Percentiles rank a stretch among this genome's conserved stretches.
Conservation (phyloP, 2,888 invertebrate species). For the Tryphoninae sp. region DNA sequence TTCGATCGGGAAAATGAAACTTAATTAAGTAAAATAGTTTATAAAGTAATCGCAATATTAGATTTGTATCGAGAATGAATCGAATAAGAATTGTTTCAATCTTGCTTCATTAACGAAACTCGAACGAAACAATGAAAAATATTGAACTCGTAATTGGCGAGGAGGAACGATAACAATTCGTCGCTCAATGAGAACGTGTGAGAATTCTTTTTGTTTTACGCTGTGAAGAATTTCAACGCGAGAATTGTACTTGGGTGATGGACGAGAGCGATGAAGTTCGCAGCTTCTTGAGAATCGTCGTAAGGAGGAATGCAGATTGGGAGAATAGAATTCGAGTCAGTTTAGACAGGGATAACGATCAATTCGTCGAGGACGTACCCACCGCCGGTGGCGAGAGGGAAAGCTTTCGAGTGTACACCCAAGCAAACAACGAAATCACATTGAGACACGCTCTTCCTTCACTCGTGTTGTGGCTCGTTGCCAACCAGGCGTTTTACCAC, state of each 20-base stretch:
- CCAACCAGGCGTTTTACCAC: constrained; percentile 56
- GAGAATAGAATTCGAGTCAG: constrained; percentile 51
- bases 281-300: constrained; percentile 24
- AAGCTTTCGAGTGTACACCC: constrained; percentile 1
- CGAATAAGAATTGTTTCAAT: background rate
- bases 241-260: constrained; percentile 12
- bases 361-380: constrained; percentile 67
- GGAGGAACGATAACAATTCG: constrained; percentile 16
- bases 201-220: background rate
- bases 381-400: constrained; percentile 68
- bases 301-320: constrained; percentile 20
- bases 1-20: no score
- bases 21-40: no score
- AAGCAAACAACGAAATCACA: constrained; percentile 71
- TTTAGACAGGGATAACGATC: constrained; percentile 60
- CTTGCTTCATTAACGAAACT: background rate
- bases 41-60: no score
- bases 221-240: background rate
- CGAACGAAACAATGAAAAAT: background rate
- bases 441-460: constrained; percentile 64
- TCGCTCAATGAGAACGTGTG: background rate
- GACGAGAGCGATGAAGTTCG: constrained; percentile 15
- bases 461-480: constrained; percentile 66
- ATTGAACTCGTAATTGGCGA: background rate
- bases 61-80: background rate